Conservation (phyloP, 2,888 invertebrate species). For the Choreutis nemorana region DNA sequence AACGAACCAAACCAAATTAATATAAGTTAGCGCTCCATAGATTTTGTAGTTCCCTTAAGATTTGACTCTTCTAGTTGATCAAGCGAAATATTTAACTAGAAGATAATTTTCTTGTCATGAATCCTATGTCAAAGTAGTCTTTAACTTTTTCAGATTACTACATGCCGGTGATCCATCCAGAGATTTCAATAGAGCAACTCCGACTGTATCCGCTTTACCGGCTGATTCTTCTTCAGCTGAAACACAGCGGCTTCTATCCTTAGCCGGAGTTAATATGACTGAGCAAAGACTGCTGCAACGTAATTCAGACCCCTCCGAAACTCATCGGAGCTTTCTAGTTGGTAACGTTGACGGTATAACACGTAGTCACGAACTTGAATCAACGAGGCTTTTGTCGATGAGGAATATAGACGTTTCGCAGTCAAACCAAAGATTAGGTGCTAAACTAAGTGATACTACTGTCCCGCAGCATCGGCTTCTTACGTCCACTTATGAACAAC, state of each 20-base stretch:
- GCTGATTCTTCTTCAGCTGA: slow-evolving; percentile 49
- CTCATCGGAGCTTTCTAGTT: slow-evolving; percentile 59
- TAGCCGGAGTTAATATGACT: slow-evolving; percentile 62
- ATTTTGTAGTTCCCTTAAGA: too few relatives aligned
- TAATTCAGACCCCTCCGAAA: slow-evolving; percentile 56
- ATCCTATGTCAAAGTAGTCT: not conserved
- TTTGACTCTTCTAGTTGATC: too few relatives aligned
- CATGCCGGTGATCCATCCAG: slow-evolving; percentile 49
- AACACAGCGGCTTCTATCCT: slow-evolving; percentile 56
- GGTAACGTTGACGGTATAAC: slow-evolving; percentile 38
- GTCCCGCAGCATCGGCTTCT: slow-evolving; percentile 51
- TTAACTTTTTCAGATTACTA: slow-evolving; percentile 49
- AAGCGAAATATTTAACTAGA: too few relatives aligned
- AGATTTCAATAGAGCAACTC: slow-evolving; percentile 41
- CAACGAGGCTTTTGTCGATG: slow-evolving; percentile 51
- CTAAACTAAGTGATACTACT: slow-evolving; percentile 36
- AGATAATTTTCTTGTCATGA: not conserved
- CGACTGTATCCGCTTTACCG: slow-evolving; percentile 34
- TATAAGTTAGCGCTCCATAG: too few relatives aligned
- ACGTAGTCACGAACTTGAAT: slow-evolving; percentile 45
- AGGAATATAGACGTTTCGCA: slow-evolving; percentile 56
- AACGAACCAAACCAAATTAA: too few relatives aligned
- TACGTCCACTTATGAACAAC: slow-evolving; percentile 66
- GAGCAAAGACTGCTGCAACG: slow-evolving; percentile 62
- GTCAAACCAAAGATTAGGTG: slow-evolving; percentile 50